Evolutionary conservation across 2,888 invertebrate species (phyloP).

Genomic region (Macaria liturata): DNA sequence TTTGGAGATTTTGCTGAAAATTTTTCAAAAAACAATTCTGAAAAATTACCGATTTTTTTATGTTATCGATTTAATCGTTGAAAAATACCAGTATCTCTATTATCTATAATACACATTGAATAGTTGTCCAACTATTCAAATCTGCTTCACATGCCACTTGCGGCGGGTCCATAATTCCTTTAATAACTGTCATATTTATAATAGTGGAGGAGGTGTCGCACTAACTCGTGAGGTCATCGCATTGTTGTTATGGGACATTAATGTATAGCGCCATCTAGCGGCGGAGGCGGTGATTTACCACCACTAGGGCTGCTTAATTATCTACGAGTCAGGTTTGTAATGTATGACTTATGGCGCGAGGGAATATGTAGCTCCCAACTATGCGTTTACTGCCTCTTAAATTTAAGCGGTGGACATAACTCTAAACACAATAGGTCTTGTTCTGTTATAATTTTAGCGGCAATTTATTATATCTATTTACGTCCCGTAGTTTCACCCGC

Average conservation of each 20-base stretch:
- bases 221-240: slow-evolving; percentile 27
- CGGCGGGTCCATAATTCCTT: neutral
- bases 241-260: slow-evolving; percentile 26
- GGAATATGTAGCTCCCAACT: slow-evolving; percentile 2
- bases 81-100: too few relatives aligned
- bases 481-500: too few relatives aligned
- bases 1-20: too few relatives aligned
- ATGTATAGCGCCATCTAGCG: slow-evolving; percentile 26
- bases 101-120: too few relatives aligned
- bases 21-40: too few relatives aligned
- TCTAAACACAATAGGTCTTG: too few relatives aligned
- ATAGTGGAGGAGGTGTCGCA: slow-evolving; percentile 26
- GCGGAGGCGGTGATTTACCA: slow-evolving; percentile 23
- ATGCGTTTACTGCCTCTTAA: neutral
- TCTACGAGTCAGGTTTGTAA: slow-evolving; percentile 18
- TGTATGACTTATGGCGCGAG: slow-evolving; percentile 6
- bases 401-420: too few relatives aligned
- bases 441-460: too few relatives aligned
- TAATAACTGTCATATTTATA: slow-evolving; percentile 18
- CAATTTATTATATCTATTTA: too few relatives aligned
- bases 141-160: neutral
- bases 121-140: too few relatives aligned
- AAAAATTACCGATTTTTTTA: too few relatives aligned
- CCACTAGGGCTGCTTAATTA: slow-evolving; percentile 22
- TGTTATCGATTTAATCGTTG: too few relatives aligned